Conservation (phyloP, 2,113 vertebrate species). For the Lepidothrix coronata region DNA sequence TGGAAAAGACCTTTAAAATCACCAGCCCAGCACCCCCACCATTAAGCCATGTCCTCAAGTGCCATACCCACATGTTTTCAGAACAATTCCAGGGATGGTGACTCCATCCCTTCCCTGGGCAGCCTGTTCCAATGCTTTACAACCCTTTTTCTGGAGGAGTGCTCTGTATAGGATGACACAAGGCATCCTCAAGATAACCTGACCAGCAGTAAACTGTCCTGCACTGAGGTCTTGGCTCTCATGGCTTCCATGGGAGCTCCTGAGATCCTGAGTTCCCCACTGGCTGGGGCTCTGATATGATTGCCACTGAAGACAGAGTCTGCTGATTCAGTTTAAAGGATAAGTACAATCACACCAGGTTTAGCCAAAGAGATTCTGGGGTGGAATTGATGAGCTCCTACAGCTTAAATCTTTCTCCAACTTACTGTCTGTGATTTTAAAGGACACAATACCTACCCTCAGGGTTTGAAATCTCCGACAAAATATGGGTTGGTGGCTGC, state of each 20-base stretch:
- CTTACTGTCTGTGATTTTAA: background rate
- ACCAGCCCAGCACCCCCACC: background rate
- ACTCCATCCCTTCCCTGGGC: background rate
- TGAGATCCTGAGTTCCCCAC: background rate
- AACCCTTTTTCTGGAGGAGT: background rate
- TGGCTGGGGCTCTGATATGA: background rate
- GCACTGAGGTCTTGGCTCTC: background rate
- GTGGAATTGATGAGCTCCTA: background rate
- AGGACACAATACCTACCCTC: background rate
- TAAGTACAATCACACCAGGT: fast-evolving
- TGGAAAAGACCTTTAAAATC: background rate
- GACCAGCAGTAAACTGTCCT: background rate
- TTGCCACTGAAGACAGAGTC: background rate
- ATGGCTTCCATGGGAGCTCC: background rate
- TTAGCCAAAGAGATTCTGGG: background rate
- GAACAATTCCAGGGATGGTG: background rate
- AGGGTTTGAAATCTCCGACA: background rate
- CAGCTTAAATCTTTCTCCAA: background rate
- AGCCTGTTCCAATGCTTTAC: background rate
- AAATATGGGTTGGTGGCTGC: background rate
- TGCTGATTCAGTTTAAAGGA: background rate
- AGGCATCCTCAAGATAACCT: too few relatives aligned
- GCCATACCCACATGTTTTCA: background rate
- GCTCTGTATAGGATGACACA: fast-evolving
- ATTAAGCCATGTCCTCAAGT: background rate